phyloP scores from a whole-genome alignment of 2,797 vertebrate species.

The Toxotes lorentzi region DNA sequence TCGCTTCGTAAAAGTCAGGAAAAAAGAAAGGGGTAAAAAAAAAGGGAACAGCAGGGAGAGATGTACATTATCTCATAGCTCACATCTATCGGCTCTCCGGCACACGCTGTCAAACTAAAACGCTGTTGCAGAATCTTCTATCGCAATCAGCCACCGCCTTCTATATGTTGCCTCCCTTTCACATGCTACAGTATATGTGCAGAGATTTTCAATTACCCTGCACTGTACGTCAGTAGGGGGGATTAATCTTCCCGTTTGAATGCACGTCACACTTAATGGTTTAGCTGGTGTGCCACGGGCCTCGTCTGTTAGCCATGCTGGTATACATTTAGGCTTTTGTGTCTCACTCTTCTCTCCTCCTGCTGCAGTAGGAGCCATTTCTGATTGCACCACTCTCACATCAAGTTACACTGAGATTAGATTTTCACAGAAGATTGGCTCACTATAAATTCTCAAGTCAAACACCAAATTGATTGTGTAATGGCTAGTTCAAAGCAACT shows the following conservation, averaged over 20 bases:
- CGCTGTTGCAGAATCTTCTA: constrained; percentile 44
- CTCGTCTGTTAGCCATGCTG: constrained; percentile 71
- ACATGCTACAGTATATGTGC: constrained; percentile 70
- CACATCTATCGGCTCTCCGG: constrained; percentile 21
- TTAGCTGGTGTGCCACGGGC: constrained; percentile 80
- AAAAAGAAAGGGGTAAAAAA: constrained; percentile 34
- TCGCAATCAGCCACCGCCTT: constrained; percentile 62
- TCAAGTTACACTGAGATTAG: constrained; percentile 60
- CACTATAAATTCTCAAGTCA: constrained; percentile 53
- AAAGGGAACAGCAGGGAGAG: constrained; percentile 40
- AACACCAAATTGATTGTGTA: constrained; percentile 57
- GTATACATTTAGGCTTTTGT: constrained; percentile 75
- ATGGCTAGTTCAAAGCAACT: constrained; percentile 40
- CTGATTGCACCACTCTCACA: constrained; percentile 62
- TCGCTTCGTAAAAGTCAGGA: neutral
- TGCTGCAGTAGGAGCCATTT: constrained; percentile 66
- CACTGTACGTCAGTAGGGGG: constrained; percentile 70
- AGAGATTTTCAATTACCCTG: constrained; percentile 83
- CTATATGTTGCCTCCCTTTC: constrained; percentile 66
- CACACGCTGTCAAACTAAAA: constrained; percentile 57
- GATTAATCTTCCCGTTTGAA: constrained; percentile 85
- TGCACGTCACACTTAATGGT: constrained; percentile 81
- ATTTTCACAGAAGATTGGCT: constrained; percentile 61
- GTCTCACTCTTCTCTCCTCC: constrained; percentile 52
- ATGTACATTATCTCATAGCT: constrained; percentile 48